Conservation (phyloP, 2,888 invertebrate species). For the Harpagoxenus sublaevis region DNA sequence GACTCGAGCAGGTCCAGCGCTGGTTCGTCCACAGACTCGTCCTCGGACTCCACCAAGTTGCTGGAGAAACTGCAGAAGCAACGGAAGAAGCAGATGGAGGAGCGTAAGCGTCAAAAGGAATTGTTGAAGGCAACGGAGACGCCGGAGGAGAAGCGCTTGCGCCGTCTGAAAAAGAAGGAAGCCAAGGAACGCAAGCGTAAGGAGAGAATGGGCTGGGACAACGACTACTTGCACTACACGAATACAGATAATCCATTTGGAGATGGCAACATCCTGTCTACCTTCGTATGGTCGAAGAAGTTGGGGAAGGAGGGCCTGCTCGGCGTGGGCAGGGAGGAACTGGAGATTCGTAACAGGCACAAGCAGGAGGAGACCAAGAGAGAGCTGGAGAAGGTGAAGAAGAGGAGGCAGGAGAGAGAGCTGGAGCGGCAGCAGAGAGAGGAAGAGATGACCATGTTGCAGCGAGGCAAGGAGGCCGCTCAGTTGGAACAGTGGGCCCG, state of each 20-base stretch:
- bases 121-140: constrained; percentile 96
- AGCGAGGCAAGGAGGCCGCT: constrained; percentile 95
- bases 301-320: constrained; percentile 96
- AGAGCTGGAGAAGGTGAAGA: constrained; percentile 97
- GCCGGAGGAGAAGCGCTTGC: constrained; percentile 95
- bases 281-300: constrained; percentile 99
- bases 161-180: constrained; percentile 96
- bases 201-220: constrained; percentile 99
- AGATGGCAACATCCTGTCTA: constrained; percentile 97
- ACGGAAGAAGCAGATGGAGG: constrained; percentile 89
- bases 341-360: constrained; percentile 93
- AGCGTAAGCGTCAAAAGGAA: constrained; percentile 91
- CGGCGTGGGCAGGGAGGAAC: constrained; percentile 91
- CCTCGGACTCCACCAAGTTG: constrained; percentile 89
- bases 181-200: constrained; percentile 95
- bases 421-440: constrained; percentile 94
- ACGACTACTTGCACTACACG: constrained; percentile 98
- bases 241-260: constrained; percentile 99
- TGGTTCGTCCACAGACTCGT: constrained; percentile 83
- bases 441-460: constrained; percentile 93
- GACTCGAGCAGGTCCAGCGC: constrained; percentile 73
- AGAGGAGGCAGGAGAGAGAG: constrained; percentile 95
- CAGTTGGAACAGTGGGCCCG: constrained; percentile 97
- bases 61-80: constrained; percentile 92
- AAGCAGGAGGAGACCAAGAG: constrained; percentile 97